These are phyloP conservation scores for Microtus agrestis DNA, from an alignment of 2,797 vertebrate species.

Conservation along the genomic window DNA sequence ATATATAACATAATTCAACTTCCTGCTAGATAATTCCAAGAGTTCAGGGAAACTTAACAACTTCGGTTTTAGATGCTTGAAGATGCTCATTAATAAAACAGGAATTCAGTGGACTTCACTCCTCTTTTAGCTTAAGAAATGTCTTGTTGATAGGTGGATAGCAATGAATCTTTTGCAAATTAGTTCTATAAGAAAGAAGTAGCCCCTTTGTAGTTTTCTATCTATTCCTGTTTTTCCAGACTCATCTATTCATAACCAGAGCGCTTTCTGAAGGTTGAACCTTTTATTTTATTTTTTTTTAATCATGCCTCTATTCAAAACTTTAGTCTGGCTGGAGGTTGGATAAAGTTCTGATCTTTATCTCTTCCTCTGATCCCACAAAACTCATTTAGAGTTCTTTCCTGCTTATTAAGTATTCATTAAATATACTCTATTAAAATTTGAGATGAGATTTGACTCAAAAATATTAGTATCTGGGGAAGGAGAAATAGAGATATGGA, in stretches of 20 bases:
- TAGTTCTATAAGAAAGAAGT: not conserved
- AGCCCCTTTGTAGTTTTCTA: not conserved
- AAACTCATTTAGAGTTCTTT: not conserved
- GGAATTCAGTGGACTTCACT: not conserved
- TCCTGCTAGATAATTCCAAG: not conserved
- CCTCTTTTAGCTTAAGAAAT: not conserved
- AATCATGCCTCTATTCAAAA: not conserved
- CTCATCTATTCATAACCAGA: too few species aligned
- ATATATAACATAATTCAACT: not conserved
- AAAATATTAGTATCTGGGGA: not conserved
- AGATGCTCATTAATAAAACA: not conserved
- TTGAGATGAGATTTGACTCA: not conserved
- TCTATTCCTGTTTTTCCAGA: not conserved
- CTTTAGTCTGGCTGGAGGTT: not conserved
- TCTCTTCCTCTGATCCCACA: not conserved
- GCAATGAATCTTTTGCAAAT: not conserved
- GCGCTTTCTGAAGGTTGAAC: not conserved
- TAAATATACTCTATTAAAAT: not conserved
- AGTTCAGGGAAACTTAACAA: not conserved
- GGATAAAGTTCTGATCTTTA: too few species aligned
- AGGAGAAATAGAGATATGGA: not conserved
- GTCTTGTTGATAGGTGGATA: not conserved
- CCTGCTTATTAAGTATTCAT: not conserved
- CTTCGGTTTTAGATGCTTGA: not conserved
- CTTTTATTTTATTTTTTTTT: not conserved